Evolutionary conservation across 2,888 invertebrate species (phyloP).

Genomic region (Atethmia centrago): DNA sequence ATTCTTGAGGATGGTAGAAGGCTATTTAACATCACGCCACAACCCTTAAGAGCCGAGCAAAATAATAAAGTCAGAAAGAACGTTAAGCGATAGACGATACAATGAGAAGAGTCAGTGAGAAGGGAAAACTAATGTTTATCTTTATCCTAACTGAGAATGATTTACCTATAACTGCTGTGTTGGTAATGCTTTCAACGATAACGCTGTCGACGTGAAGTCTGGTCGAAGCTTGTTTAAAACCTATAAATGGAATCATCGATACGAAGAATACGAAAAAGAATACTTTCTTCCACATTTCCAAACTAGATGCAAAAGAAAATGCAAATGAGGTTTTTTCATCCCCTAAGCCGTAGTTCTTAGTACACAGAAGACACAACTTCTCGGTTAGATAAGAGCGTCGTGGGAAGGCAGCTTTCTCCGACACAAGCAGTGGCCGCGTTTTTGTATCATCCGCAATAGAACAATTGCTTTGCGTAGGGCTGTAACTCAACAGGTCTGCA

Average conservation of each 20-base stretch:
- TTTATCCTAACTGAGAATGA: not conserved
- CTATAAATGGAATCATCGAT: too few relatives aligned
- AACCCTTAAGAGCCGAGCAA: too few relatives aligned
- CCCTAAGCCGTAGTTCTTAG: constrained; percentile 34
- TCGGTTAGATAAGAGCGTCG: constrained; percentile 76
- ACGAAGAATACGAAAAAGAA: too few relatives aligned
- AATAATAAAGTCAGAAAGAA: too few relatives aligned
- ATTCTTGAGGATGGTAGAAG: too few relatives aligned
- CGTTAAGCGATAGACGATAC: too few relatives aligned
- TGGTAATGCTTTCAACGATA: not conserved
- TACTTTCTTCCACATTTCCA: not conserved
- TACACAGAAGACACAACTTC: constrained; percentile 60
- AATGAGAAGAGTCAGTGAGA: not conserved
- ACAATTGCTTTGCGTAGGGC: constrained; percentile 64
- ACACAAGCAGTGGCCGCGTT: constrained; percentile 65
- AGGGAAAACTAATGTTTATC: not conserved
- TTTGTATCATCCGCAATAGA: constrained; percentile 72
- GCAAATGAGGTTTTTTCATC: constrained; percentile 30
- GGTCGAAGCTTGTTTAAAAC: too few relatives aligned
- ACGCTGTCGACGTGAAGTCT: too few relatives aligned
- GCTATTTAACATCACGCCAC: too few relatives aligned
- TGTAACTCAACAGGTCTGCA: constrained; percentile 25
- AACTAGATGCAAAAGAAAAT: not conserved
- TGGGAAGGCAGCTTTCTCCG: constrained; percentile 74
- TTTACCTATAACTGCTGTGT: too few relatives aligned